Base-by-base conservation (phyloP, 2,888 invertebrate genomes). In the Drosophila melanosoma region DNA sequence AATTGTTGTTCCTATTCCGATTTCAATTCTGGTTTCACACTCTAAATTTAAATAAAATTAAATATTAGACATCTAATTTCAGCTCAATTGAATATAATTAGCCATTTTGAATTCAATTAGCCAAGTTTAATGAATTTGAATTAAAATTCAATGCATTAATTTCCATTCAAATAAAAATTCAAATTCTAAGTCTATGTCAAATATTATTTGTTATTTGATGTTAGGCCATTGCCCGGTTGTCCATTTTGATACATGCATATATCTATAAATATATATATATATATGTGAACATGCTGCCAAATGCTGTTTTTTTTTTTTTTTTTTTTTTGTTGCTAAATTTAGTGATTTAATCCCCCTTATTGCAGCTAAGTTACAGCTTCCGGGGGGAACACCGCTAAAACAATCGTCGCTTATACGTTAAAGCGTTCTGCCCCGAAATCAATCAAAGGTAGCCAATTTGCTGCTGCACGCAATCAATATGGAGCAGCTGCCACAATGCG, bases 401-500 rank as follows among this genome's bases (percentile, higher is more conserved):
- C 69, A 59, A 71, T 71, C 36, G 29, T 26, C 26, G 57, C 70
- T 70, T 57, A 76, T 80, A 74, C 77, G 77, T 10, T 20, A 57
- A 53, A 52, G 62, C 58, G 53, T 54, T 63, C 45, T n/a, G 56
- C 12, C 4, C 20, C 67, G 73, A 78, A 89, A 90, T 87, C 87
- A 87, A 87, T 87, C 87, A 87, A 76, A 78, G 85, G 64, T 76
- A 68, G 56, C 61, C 63, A 78, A 86, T 88, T 82, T 81, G 76
- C 66, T 81, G 76, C 63, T 64, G 75, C 87, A 90, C 82, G 90
- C 90, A 78, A 88, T 83, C 88, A 78, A 85, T 79, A 71, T 64
- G 51, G 6, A 17, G 59, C 42, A 35, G 17, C 32, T 56, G 68
- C 17, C 64, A 26, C 49, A 78, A 80, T 81, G 83, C 85, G 79